Evolutionary conservation across 2,797 vertebrate species (phyloP), one percentile per base, ranked within the genome.

Genomic region (Cottoperca gobio): DNA sequence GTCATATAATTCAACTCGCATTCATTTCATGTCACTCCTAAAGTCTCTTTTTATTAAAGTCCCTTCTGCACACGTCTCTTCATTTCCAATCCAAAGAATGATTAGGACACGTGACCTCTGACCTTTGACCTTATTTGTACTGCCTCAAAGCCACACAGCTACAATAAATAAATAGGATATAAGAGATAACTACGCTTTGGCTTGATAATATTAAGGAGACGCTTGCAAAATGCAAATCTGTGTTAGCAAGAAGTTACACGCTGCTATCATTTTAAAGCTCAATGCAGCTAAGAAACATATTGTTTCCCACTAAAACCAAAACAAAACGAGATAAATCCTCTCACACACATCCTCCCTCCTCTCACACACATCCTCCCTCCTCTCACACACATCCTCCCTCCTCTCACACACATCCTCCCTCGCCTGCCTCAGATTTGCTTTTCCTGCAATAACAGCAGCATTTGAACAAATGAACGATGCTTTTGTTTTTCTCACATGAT

Each of bases 401-500:
- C n/a, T n/a, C n/a, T n/a, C n/a, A n/a, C n/a, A n/a, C n/a, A n/a
- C n/a, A n/a, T n/a, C n/a, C n/a, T n/a, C n/a, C n/a, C n/a, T n/a
- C n/a, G n/a, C n/a, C n/a, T n/a, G n/a, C n/a, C n/a, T n/a, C n/a
- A n/a, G n/a, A n/a, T n/a, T n/a, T n/a, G n/a, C n/a, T n/a, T n/a
- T n/a, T n/a, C n/a, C n/a, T n/a, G n/a, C n/a, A n/a, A n/a, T n/a
- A n/a, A n/a, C n/a, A n/a, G n/a, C n/a, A n/a, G n/a, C n/a, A n/a
- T n/a, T n/a, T n/a, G n/a, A n/a, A 11, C 6, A 39, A 49, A 45
- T 3, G 4, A 13, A 10, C 8, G 6, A 2, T 8, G 49, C 23
- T 24, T 49, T 49, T 68, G 16, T 55, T 48, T 67, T 17, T n/a
- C 58, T 50, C 37, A n/a, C 10, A 14, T 79, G 42, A 81, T 77